Evolutionary conservation across 2,888 invertebrate species (phyloP).

Genomic region (Ptilodon capucinus): DNA sequence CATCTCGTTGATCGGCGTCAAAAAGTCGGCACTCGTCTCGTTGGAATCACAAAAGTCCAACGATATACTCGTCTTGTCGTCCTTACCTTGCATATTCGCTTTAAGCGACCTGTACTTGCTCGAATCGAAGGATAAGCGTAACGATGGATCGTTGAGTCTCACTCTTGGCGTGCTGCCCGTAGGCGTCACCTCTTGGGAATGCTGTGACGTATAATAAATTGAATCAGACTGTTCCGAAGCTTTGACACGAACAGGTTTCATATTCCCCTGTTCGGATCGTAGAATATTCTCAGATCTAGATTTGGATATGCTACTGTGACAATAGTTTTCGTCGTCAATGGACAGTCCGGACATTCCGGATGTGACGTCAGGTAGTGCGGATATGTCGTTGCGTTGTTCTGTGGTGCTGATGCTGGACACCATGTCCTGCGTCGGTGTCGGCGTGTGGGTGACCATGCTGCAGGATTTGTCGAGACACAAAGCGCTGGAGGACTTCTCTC

Average conservation of each 20-base stretch:
- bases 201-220: constrained; percentile 75
- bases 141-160: constrained; percentile 64
- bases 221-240: constrained; percentile 71
- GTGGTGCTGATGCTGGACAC: constrained; percentile 79
- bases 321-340: constrained; percentile 75
- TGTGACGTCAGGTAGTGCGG: constrained; percentile 71
- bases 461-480: constrained; percentile 77
- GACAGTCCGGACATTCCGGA: constrained; percentile 80
- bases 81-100: constrained; percentile 51
- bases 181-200: constrained; percentile 74
- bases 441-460: constrained; percentile 74
- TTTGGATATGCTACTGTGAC: constrained; percentile 74
- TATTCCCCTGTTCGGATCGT: constrained; percentile 68
- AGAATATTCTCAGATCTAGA: constrained; percentile 77
- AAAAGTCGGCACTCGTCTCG: constrained; percentile 77
- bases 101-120: constrained; percentile 70
- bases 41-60: constrained; percentile 77
- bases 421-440: constrained; percentile 80
- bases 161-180: constrained; percentile 65
- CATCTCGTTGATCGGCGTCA: constrained; percentile 80
- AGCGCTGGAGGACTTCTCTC: constrained; percentile 76
- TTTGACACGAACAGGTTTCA: constrained; percentile 51
- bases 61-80: constrained; percentile 72
- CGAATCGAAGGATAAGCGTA: constrained; percentile 70
- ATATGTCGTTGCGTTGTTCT: constrained; percentile 72